Conservation (phyloP, 1,140 invertebrate species). For the Octopus bimaculoides region DNA sequence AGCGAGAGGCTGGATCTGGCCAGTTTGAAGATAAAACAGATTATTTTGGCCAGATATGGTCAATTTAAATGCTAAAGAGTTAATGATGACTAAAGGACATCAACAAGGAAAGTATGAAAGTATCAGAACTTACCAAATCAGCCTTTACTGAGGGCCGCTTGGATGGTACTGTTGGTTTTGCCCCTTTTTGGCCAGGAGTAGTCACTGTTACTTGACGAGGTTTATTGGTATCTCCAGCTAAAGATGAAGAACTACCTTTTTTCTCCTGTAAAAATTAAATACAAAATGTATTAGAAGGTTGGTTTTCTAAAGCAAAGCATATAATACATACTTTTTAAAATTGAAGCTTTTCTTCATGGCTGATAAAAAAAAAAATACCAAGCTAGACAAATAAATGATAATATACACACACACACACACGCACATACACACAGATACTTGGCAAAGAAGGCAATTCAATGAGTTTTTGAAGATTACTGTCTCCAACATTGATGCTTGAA, state of each 20-base stretch:
- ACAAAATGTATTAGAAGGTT: neutral
- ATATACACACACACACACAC: neutral
- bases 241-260: slow-evolving; percentile 74
- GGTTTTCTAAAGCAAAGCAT: neutral
- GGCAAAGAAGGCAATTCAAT: too few species aligned
- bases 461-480: too few species aligned
- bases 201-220: slow-evolving; percentile 91
- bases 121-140: slow-evolving; percentile 64
- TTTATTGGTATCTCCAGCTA: slow-evolving; percentile 65
- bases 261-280: slow-evolving; percentile 67
- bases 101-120: neutral
- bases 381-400: neutral
- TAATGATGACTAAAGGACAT: too few species aligned
- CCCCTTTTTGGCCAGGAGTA: slow-evolving; percentile 90
- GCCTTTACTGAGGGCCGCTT: slow-evolving; percentile 90
- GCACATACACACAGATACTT: neutral
- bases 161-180: slow-evolving; percentile 82
- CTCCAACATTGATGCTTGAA: too few species aligned
- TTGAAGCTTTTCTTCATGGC: neutral
- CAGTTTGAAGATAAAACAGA: too few species aligned
- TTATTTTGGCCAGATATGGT: too few species aligned
- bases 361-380: neutral
- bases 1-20: too few species aligned
- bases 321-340: neutral
- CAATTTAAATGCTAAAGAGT: too few species aligned